A percentile compares a stretch with the other conserved stretches of the same genome.
These are phyloP conservation scores for Eubasilissa regina DNA, from an alignment of 1,140 invertebrate species.

Conservation along the genomic window DNA sequence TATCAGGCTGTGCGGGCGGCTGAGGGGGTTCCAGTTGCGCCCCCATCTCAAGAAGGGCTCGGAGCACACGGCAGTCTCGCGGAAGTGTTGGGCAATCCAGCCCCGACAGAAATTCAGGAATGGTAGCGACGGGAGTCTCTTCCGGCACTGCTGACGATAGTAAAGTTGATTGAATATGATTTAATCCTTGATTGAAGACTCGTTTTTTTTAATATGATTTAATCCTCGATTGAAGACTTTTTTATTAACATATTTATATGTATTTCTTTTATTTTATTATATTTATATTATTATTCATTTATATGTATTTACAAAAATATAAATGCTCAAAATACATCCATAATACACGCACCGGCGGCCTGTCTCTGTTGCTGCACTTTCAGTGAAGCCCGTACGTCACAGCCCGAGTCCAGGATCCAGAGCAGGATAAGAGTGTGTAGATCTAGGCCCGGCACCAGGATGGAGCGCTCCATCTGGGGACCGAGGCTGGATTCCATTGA, in stretches of 20 bases:
- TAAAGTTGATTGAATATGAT: no score
- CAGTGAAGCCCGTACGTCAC: conserved; percentile 78
- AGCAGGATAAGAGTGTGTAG: conserved; percentile 77
- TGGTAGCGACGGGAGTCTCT: conserved; percentile 61
- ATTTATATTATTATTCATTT: no score
- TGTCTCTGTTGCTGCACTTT: conserved; percentile 32
- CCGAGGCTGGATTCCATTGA: conserved; percentile 40
- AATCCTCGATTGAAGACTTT: no score
- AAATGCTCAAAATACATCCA: neutral
- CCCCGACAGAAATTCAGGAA: conserved; percentile 66
- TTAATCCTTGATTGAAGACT: no score
- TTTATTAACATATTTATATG: no score
- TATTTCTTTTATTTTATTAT: no score
- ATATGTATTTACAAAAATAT: no score
- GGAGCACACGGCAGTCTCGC: conserved; percentile 65
- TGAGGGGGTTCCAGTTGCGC: conserved; percentile 47
- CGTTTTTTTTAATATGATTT: no score
- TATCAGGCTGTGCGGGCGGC: conserved; percentile 20
- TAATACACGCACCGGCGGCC: neutral
- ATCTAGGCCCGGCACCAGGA: conserved; percentile 67
- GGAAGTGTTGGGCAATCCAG: conserved; percentile 62
- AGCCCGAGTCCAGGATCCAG: conserved; percentile 79
- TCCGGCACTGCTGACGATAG: conserved; percentile 48
- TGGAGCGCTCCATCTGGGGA: conserved; percentile 22
- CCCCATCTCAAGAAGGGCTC: conserved; percentile 66